Evolutionary conservation across 37 sponge, comb jelly and placozoan species (phyloP), one percentile per base, ranked within the genome.

Genomic region (Trichoplax adhaerens): DNA sequence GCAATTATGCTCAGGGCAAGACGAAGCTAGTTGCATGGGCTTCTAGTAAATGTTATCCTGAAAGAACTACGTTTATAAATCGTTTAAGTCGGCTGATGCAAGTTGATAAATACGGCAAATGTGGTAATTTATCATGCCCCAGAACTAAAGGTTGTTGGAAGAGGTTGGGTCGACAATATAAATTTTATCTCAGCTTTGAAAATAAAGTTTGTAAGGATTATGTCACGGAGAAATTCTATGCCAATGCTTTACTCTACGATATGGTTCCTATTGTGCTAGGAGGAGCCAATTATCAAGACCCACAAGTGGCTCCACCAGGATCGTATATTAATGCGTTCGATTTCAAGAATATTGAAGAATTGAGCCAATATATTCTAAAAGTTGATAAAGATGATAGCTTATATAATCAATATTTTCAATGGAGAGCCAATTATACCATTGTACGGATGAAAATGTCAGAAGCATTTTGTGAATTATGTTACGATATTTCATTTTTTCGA

Each of bases 211-310:
- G 67, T 65, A 52, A 65, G 7, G 67, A 65, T 5, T 65, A 65
- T 52, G 50, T 65, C 4, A 65, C 67, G 6, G 67, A 65, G 5
- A 65, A 65, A 5, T 65, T 51, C 67, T 65, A 52, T 50, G 52
- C 5, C 52, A 5, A 65, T 65, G 67, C 5, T 7, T 5, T 65
- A 4, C 67, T 4, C 4, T 50, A 52, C 50, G 6, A 65, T 5
- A 65, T 65, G 67, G 7, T 65, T 65, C 67, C 67, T 52, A 65
- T 65, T 51, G 67, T 65, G 7, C 4, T 65, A 52, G 67, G 67
- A 4, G 67, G 67, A 5, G 67, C 52, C 50, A 65, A 65, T 52
- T 65, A 65, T 5, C 48, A 52, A 50, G 50, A 65, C 67, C 67
- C 67, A 65, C 5, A 4, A 65, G 52, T 65, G 6, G 67, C 67